Evolutionary conservation across 2,888 invertebrate species (phyloP), one percentile per base, ranked within the genome.

Genomic region (Drosophila dives): DNA sequence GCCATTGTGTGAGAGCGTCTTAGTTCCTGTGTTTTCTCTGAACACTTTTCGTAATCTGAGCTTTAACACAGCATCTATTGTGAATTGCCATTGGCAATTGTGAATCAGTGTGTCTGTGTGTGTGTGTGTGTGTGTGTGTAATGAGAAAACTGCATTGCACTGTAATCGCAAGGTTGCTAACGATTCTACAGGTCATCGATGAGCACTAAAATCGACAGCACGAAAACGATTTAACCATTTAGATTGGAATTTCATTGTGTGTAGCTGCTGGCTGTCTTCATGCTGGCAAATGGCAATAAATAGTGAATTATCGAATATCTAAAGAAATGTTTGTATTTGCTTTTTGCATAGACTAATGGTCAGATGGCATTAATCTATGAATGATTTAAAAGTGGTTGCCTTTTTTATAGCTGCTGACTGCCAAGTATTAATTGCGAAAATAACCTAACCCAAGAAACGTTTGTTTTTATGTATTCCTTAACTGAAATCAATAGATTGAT

Each of bases 91-190:
- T 64, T 68, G 59, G 72, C 64, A 76, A 36, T 55, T 66, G 75
- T 48, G 15, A 49, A 40, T 54, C 11, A 33, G 15, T 11, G 50
- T n/a, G 29, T 32, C 2, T 40, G 23, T 40, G 2, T 34, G 11
- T 17, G n/a, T 15, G 34, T 49, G 11, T 34, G 26, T 49, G 34
- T 64, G 38, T 45, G 38, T 55, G 29, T 51, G 23, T 23, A 7
- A 23, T 40, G 61, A 63, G 65, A 73, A 69, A 74, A 63, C 54
- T 77, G 53, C 77, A 74, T 77, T 60, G 65, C 61, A 36, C 29
- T 69, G 72, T 72, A 68, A 75, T 72, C 72, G 61, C 50, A 61
- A 64, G 56, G 60, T 76, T 76, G 58, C 69, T 64, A 70, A 74
- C 64, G 62, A 65, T 65, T 71, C 53, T 26, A 33, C 54, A 36